A percentile compares a stretch with the other conserved stretches of the same genome.
Evolutionary conservation across 1,140 invertebrate genomes (phyloP).

Genomic region (Apis dorsata): DNA sequence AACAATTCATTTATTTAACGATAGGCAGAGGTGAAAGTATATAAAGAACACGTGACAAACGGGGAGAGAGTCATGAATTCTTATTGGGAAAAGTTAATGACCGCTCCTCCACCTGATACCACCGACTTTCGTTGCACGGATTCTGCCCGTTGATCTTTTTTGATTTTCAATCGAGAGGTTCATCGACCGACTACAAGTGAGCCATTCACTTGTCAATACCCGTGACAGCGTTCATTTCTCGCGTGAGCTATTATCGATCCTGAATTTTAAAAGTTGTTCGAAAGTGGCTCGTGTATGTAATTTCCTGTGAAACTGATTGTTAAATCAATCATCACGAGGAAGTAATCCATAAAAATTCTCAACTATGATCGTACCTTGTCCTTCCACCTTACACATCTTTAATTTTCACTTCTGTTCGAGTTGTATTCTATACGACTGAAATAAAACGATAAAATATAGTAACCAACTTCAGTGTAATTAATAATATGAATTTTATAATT

Average conservation of each 20-base stretch:
- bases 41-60: neutral
- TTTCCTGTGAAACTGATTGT: neutral
- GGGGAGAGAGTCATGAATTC: neutral
- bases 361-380: too few species aligned
- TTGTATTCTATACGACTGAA: too few species aligned
- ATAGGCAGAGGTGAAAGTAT: neutral
- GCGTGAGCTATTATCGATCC: neutral
- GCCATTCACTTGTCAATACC: slow-evolving; percentile 1
- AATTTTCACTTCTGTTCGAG: too few species aligned
- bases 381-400: too few species aligned
- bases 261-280: neutral
- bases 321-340: neutral
- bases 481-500: too few species aligned
- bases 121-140: neutral
- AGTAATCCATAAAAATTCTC: too few species aligned
- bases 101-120: slow-evolving; percentile 6
- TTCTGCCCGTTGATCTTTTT: slow-evolving; percentile 1
- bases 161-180: neutral
- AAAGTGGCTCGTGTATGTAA: neutral
- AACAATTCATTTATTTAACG: slow-evolving; percentile 2
- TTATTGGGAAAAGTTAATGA: neutral
- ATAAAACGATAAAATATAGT: too few species aligned
- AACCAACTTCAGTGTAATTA: too few species aligned
- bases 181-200: neutral
- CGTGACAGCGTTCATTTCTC: neutral